A percentile compares a stretch with the other conserved stretches of the same genome.
Conservation (phyloP, 1,140 invertebrate genomes). For the Sesamia nonagrioides region DNA sequence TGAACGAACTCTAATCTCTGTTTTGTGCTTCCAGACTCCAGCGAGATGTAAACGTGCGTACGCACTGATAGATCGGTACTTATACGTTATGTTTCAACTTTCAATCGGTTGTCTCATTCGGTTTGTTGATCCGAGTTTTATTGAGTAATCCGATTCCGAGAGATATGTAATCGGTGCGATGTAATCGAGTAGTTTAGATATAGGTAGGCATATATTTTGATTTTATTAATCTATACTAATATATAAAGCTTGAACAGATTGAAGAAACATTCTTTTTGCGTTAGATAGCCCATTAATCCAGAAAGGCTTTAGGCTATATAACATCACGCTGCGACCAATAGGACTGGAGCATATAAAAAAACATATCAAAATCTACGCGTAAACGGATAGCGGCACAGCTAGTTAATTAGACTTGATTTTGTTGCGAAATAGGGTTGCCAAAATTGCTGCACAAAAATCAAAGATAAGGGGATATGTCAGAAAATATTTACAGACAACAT, state of each 20-base stretch:
- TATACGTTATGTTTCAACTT: slow-evolving; percentile 17
- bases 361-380: too few relatives aligned
- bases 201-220: neutral
- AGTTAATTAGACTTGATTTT: too few relatives aligned
- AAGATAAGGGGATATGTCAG: neutral
- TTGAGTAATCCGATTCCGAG: slow-evolving; percentile 10
- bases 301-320: too few relatives aligned
- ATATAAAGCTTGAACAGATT: too few relatives aligned
- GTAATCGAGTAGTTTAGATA: neutral
- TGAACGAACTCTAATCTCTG: slow-evolving; percentile 87
- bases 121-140: slow-evolving; percentile 22
- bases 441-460: neutral
- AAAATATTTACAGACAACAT: neutral
- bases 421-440: neutral
- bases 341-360: too few relatives aligned
- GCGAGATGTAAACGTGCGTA: slow-evolving; percentile 66
- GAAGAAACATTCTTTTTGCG: too few relatives aligned
- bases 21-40: slow-evolving; percentile 75
- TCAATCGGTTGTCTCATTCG: neutral
- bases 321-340: too few relatives aligned
- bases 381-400: too few relatives aligned
- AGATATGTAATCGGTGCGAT: neutral
- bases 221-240: too few relatives aligned
- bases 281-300: too few relatives aligned
- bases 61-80: slow-evolving; percentile 43